Evolutionary conservation across 1,140 invertebrate species (phyloP).

Genomic region (Archegozetes longisetosus): DNA sequence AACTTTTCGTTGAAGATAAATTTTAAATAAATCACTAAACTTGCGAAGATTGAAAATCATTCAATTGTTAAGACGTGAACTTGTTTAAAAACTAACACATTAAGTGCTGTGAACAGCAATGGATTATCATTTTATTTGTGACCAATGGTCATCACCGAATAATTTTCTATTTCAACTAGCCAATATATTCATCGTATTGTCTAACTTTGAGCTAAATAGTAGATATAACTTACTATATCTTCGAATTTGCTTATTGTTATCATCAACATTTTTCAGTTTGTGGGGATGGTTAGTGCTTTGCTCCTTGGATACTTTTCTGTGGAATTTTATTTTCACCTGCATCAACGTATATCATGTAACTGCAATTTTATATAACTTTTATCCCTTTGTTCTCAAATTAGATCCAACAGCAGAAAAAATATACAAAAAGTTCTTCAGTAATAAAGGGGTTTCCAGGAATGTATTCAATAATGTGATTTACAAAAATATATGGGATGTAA

Average conservation of each 20-base stretch:
- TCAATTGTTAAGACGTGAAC: too few relatives aligned
- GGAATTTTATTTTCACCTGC: background rate
- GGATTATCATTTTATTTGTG: too few relatives aligned
- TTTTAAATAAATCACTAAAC: too few relatives aligned
- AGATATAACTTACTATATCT: background rate
- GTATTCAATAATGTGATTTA: background rate
- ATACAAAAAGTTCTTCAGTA: background rate
- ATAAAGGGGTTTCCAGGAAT: background rate
- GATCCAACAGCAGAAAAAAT: background rate
- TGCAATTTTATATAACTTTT: background rate
- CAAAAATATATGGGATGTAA: background rate
- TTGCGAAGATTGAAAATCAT: too few relatives aligned
- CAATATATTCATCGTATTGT: background rate
- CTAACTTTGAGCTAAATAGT: background rate
- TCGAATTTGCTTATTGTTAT: background rate
- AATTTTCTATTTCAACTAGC: background rate
- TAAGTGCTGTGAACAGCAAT: too few relatives aligned
- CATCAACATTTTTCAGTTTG: background rate
- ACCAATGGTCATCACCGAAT: background rate
- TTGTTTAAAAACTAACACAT: too few relatives aligned
- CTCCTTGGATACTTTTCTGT: background rate
- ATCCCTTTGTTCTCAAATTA: background rate
- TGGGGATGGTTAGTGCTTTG: background rate
- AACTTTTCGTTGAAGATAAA: too few relatives aligned
- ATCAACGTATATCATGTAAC: background rate